A percentile compares a stretch with the other conserved stretches of the same genome.
phyloP scores from a whole-genome alignment of 2,888 invertebrate genomes.

The Hemithea aestivaria region DNA sequence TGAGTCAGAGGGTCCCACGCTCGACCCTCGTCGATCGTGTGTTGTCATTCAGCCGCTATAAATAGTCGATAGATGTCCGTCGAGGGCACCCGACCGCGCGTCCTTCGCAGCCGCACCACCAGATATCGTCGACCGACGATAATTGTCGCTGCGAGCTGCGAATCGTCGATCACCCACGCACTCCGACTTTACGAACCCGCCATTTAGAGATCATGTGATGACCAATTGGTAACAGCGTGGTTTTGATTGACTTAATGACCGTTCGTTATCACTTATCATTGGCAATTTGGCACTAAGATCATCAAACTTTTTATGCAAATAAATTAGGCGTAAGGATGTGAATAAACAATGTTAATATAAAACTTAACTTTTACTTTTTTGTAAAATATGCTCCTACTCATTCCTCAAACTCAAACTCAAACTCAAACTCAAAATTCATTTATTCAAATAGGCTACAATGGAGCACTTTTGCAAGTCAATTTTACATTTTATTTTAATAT shows the following conservation, averaged over 20 bases:
- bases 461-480: too few species aligned
- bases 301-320: too few species aligned
- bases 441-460: too few species aligned
- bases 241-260: slow-evolving; percentile 9
- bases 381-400: too few species aligned
- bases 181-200: slow-evolving; percentile 6
- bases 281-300: too few species aligned
- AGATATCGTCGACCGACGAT: neutral
- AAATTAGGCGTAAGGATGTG: too few species aligned
- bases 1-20: slow-evolving; percentile 27
- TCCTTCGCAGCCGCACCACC: slow-evolving; percentile 15
- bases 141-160: slow-evolving; percentile 15
- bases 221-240: slow-evolving; percentile 18
- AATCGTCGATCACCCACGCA: slow-evolving; percentile 16
- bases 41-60: slow-evolving; percentile 30
- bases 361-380: too few species aligned
- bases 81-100: slow-evolving; percentile 12
- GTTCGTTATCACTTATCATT: neutral
- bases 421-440: too few species aligned
- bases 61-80: slow-evolving; percentile 20
- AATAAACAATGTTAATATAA: too few species aligned
- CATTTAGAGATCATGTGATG: slow-evolving; percentile 17
- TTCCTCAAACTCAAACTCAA: too few species aligned
- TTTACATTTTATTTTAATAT: too few species aligned
- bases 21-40: slow-evolving; percentile 6